Percentiles rank a stretch among this genome's conserved stretches.
Conservation (phyloP, 2,113 vertebrate species). For the Notothenia coriiceps region DNA sequence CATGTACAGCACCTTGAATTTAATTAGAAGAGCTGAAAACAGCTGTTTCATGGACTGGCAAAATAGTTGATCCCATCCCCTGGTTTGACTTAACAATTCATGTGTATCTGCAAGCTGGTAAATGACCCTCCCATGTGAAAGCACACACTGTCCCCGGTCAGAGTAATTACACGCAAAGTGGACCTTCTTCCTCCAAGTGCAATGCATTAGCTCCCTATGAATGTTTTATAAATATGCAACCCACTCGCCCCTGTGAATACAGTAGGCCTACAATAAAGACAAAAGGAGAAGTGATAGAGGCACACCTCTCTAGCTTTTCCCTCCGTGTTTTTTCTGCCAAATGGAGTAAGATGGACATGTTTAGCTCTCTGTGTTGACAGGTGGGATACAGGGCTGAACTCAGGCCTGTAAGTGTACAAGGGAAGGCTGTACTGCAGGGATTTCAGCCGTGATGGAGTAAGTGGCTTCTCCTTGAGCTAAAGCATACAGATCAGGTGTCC, state of each 20-base stretch:
- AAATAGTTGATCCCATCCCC: too few relatives aligned
- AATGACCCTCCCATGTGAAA: conserved; percentile 20
- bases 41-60: too few relatives aligned
- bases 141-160: conserved; percentile 45
- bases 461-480: conserved; percentile 67
- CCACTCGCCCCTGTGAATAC: conserved; percentile 67
- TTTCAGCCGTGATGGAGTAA: conserved; percentile 77
- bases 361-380: conserved; percentile 77
- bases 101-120: not conserved
- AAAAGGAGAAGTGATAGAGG: conserved; percentile 45
- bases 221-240: conserved; percentile 76
- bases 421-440: conserved; percentile 74
- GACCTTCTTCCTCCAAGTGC: conserved; percentile 65
- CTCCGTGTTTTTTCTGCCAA: conserved; percentile 46
- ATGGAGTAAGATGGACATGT: conserved; percentile 78
- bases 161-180: conserved; percentile 68
- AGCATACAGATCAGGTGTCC: conserved; percentile 70
- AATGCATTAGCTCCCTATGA: conserved; percentile 68
- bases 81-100: too few relatives aligned
- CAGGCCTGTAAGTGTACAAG: conserved; percentile 74
- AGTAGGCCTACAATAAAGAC: conserved; percentile 59
- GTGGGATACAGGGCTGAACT: conserved; percentile 73
- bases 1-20: too few relatives aligned
- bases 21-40: too few relatives aligned
- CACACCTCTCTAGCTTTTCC: conserved; percentile 50